These are phyloP conservation scores for Meloidogyne floridensis DNA, from an alignment of 1,140 invertebrate genomes.

Conservation along the genomic window DNA sequence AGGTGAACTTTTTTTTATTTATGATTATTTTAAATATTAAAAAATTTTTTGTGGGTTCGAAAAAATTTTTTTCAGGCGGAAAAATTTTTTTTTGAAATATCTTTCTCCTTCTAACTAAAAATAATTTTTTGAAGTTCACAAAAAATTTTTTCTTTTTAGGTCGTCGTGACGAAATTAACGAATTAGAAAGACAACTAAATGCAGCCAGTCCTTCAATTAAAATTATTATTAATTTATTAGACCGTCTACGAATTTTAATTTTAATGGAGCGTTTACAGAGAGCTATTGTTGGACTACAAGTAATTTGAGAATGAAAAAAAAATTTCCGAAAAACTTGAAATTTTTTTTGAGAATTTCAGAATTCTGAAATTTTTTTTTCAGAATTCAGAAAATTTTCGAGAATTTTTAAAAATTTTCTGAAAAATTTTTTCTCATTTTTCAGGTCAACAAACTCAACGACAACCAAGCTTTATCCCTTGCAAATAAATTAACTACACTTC, in stretches of 20 bases:
- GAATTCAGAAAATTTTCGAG: too few relatives aligned
- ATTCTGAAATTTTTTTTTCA: too few relatives aligned
- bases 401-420: too few relatives aligned
- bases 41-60: too few relatives aligned
- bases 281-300: slow-evolving; percentile 36
- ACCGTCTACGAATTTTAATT: slow-evolving; percentile 34
- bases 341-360: too few relatives aligned
- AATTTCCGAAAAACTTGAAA: too few relatives aligned
- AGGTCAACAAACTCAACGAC: slow-evolving; percentile 24
- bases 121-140: background rate
- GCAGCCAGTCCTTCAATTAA: background rate
- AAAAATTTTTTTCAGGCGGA: too few relatives aligned
- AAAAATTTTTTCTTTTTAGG: slow-evolving; percentile 27
- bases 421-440: too few relatives aligned
- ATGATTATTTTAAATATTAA: background rate
- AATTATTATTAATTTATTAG: slow-evolving; percentile 9
- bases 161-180: slow-evolving; percentile 21
- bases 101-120: too few relatives aligned
- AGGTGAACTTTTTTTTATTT: slow-evolving; percentile 30
- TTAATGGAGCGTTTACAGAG: slow-evolving; percentile 41
- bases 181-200: slow-evolving; percentile 31
- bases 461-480: slow-evolving; percentile 29
- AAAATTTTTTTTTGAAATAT: too few relatives aligned
- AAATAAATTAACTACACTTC: slow-evolving; percentile 28
- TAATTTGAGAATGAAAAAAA: background rate